Evolutionary conservation across 2,113 vertebrate genomes (phyloP), one percentile per base, ranked within the genome.

Genomic region (Myotis davidii): DNA sequence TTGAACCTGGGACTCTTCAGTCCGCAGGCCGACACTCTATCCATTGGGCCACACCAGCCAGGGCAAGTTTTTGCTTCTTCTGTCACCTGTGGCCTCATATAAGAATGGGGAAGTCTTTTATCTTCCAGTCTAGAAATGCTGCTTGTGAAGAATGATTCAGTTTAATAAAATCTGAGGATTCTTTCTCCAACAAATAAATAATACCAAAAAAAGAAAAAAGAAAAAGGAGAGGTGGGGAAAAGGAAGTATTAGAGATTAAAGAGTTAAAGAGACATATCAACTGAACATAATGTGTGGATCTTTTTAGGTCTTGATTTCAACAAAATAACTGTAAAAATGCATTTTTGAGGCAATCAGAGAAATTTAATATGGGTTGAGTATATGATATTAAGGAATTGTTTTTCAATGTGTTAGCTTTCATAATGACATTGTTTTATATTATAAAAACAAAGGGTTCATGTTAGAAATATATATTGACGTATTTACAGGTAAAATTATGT

Each of bases 111-210:
- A 73, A 61, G 50, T 83, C 25, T 72, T 85, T 90, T 88, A 13
- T 37, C 61, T 91, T 93, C 78, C 48, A 32, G 1, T 25, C 48
- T 94, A 29, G 45, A 94, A 54, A 65, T 93, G 48, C 52, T 67
- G 72, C 37, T 74, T 82, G 11, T 94, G 39, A 94, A 85, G 50
- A 56, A 78, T 77, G 59, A 54, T 67, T 95, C 39, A 45, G 20
- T 81, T 92, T 73, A 89, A 69, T 78, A 88, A 96, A 85, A 90
- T 78, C n/a, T 92, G 23, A 86, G 48, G 67, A 78, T 16, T 23
- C 3, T 79, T 93, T 54, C 6, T 74, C 65, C 29, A 95, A 42
- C 8, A 79, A 95, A 84, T 85, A 90, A 61, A 32, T 61, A n/a
- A 27, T 6, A 25, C 74, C 42, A 42, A 42, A 42, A 42, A 42